Conservation (phyloP, 2,797 vertebrate genomes). For the Phalloptychus januarius region DNA sequence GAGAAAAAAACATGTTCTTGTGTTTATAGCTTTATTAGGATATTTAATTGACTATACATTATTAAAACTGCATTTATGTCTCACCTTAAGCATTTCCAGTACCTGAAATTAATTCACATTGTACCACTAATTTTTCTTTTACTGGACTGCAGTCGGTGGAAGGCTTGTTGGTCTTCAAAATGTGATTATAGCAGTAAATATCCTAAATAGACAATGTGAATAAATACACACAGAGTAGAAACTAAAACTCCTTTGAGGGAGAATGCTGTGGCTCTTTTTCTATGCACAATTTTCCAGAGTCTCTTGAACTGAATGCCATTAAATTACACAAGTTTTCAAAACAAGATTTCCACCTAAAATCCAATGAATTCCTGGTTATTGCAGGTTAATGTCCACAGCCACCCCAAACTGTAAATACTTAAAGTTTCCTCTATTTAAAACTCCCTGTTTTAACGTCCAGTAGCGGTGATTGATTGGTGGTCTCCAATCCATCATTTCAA, state of each 20-base stretch:
- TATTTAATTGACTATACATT: neutral
- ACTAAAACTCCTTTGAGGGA: neutral
- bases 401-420: neutral
- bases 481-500: neutral
- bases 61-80: neutral
- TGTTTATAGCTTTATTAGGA: neutral
- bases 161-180: neutral
- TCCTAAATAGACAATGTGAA: neutral
- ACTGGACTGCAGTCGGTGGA: neutral
- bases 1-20: neutral
- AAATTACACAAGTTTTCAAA: neutral
- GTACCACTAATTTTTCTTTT: neutral
- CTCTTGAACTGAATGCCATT: neutral
- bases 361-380: no score
- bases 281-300: neutral
- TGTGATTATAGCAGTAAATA: neutral
- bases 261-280: neutral
- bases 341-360: neutral
- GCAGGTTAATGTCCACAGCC: neutral
- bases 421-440: neutral
- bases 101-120: neutral
- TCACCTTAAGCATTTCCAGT: neutral
- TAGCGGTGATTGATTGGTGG: neutral
- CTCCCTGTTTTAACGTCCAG: neutral
- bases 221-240: neutral